phyloP scores from a whole-genome alignment of 2,888 invertebrate genomes.

The Sialis fuliginosa region DNA sequence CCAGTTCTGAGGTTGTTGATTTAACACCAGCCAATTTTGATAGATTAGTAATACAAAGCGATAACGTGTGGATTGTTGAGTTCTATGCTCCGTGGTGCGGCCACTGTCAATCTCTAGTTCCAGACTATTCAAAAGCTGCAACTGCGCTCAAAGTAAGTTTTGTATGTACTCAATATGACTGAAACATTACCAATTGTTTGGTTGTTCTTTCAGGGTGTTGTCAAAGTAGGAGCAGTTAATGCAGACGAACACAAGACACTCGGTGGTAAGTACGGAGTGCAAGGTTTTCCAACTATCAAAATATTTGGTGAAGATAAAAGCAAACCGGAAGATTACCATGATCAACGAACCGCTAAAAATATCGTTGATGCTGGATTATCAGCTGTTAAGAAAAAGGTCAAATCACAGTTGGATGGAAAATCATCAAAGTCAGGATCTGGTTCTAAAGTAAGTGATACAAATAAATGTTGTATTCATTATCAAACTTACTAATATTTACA shows the following conservation, averaged over 20 bases:
- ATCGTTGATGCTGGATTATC: slow-evolving; percentile 74
- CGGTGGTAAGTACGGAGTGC: slow-evolving; percentile 61
- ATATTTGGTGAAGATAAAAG: slow-evolving; percentile 75
- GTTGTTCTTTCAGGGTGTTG: slow-evolving; percentile 48
- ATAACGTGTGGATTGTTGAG: slow-evolving; percentile 89
- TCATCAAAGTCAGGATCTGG: slow-evolving; percentile 18
- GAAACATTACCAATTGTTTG: not conserved
- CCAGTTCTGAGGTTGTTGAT: slow-evolving; percentile 62
- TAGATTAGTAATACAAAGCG: slow-evolving; percentile 58
- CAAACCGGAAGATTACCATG: slow-evolving; percentile 69
- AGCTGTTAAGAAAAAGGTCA: slow-evolving; percentile 57
- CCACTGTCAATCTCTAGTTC: slow-evolving; percentile 74
- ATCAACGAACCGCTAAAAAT: slow-evolving; percentile 67
- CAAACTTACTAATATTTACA: slow-evolving; percentile 13
- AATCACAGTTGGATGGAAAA: slow-evolving; percentile 47
- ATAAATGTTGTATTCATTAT: not conserved
- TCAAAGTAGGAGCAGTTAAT: slow-evolving; percentile 88
- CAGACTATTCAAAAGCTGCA: slow-evolving; percentile 90
- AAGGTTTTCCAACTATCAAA: slow-evolving; percentile 93
- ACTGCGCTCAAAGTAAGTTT: slow-evolving; percentile 64
- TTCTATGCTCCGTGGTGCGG: slow-evolving; percentile 97
- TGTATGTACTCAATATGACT: not conserved
- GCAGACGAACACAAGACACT: slow-evolving; percentile 76
- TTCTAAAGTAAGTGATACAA: not conserved
- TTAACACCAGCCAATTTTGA: slow-evolving; percentile 81